These are phyloP conservation scores for Trichacis sp. DNA, from an alignment of 2,888 invertebrate species.

Conservation along the genomic window DNA sequence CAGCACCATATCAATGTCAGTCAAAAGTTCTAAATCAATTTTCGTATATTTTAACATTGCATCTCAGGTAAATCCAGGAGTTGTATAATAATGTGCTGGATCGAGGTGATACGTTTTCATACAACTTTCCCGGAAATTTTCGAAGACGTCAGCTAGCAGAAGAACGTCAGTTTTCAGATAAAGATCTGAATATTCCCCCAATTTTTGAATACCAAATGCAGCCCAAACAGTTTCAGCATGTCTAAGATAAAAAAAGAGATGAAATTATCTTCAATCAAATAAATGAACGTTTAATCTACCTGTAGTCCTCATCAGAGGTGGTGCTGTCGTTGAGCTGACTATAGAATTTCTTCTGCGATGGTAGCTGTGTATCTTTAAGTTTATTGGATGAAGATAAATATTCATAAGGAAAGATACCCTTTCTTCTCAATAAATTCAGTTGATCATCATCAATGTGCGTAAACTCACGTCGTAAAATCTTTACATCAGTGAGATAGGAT, in stretches of 20 bases:
- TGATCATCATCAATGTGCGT: neutral
- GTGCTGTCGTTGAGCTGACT: neutral
- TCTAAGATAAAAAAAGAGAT: no score
- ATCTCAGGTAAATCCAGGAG: no score
- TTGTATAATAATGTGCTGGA: no score
- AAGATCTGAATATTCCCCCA: neutral
- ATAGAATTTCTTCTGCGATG: neutral
- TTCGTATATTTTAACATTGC: slow-evolving; percentile 52
- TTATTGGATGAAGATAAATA: neutral
- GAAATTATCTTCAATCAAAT: no score
- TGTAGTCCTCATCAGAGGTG: slow-evolving; percentile 1
- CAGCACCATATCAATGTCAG: slow-evolving; percentile 3
- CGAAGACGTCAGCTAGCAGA: slow-evolving; percentile 20
- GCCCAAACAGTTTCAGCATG: slow-evolving; percentile 8
- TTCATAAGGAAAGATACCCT: neutral
- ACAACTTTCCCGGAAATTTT: slow-evolving; percentile 24
- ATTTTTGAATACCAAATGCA: neutral
- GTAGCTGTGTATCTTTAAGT: neutral
- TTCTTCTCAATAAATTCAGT: neutral
- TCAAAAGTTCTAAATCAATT: slow-evolving; percentile 15
- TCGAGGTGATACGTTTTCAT: slow-evolving; percentile 55
- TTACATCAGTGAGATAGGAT: neutral
- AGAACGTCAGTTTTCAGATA: slow-evolving; percentile 9
- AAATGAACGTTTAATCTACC: no score
- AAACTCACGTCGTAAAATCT: neutral